Conservation (phyloP, 2,888 invertebrate species). For the Polydrusus pterygomalis region DNA sequence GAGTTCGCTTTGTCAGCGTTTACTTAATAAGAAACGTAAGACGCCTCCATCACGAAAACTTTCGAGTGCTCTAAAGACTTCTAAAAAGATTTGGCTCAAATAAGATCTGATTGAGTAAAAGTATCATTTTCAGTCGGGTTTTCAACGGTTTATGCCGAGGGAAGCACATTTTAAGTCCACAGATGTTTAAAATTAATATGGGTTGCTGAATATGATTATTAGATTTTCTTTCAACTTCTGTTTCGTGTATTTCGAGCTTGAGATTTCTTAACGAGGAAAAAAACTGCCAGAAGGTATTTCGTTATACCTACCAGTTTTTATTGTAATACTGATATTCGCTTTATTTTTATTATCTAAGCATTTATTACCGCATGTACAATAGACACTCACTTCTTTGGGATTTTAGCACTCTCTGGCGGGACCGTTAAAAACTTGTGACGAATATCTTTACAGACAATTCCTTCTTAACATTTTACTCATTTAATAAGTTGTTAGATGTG, state of each 20-base stretch:
- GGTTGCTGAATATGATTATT: constrained; percentile 37
- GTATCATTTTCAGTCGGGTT: constrained; percentile 47
- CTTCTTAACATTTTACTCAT: too few relatives aligned
- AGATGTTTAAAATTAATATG: constrained; percentile 40
- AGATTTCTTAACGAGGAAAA: constrained; percentile 15
- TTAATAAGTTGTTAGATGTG: too few relatives aligned
- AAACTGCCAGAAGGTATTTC: neutral
- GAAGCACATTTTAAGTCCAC: constrained; percentile 41
- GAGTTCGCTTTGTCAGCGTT: constrained; percentile 46
- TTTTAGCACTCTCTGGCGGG: too few relatives aligned
- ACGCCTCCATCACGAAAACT: constrained; percentile 48
- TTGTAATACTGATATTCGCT: neutral
- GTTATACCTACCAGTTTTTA: neutral
- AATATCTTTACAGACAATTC: too few relatives aligned
- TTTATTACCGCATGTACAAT: too few relatives aligned
- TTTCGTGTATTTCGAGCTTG: constrained; percentile 35
- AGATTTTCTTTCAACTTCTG: constrained; percentile 31
- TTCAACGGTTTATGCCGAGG: constrained; percentile 40
- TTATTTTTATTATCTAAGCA: too few relatives aligned
- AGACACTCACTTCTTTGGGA: too few relatives aligned
- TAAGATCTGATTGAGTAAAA: constrained; percentile 49
- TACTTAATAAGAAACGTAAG: constrained; percentile 52
- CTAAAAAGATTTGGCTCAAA: constrained; percentile 44
- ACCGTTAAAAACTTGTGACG: too few relatives aligned
- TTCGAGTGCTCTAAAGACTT: constrained; percentile 50